Evolutionary conservation across 1,140 invertebrate species (phyloP), one percentile per base, ranked within the genome.

Genomic region (Leptonema lineaticorne): DNA sequence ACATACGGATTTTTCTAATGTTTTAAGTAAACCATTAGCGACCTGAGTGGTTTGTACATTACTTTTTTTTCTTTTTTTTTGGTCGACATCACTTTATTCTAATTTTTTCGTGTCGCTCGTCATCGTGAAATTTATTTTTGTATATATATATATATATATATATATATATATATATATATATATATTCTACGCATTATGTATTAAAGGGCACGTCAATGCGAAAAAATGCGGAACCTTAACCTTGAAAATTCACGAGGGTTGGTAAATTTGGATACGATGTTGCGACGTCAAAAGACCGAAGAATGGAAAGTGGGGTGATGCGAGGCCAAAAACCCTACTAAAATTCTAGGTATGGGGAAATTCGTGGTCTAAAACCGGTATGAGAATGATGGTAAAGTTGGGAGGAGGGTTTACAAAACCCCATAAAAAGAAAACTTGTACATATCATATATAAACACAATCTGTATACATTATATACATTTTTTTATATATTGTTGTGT

Each of bases 261-360:
- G 46, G 16, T 20, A 48, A 48, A 48, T 24, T 26, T 53, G 50
- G 50, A 53, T 53, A 53, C 27, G 50, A 53, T 53, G 20, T 24
- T 53, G 22, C 50, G 9, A 22, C 20, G 50, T 53, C 46, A 48
- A 48, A 48, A 48, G 1, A 11, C 11, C 14, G 50, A 53, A 53
- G 50, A 53, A 53, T 53, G 50, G 50, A 53, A 53, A 9, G 27
- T 41, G 50, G 22, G 22, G 18, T 20, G 14, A 20, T 5, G 11
- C 24, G 9, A 24, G 9, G 50, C 16, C n/a, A n/a, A n/a, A 41
- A 16, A 11, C 11, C 9, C 9, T 9, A 24, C 22, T 5, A 24
- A 53, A 26, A 26, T 26, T 53, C 5, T 26, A n/a, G n/a, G n/a
- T n/a, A 24, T 48, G 50, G 50, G 50, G 50, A 14, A 11, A 14